A percentile compares a stretch with the other conserved stretches of the same genome.
Conservation (phyloP, 92 coral and sea anemone species). For the Porites rus region DNA sequence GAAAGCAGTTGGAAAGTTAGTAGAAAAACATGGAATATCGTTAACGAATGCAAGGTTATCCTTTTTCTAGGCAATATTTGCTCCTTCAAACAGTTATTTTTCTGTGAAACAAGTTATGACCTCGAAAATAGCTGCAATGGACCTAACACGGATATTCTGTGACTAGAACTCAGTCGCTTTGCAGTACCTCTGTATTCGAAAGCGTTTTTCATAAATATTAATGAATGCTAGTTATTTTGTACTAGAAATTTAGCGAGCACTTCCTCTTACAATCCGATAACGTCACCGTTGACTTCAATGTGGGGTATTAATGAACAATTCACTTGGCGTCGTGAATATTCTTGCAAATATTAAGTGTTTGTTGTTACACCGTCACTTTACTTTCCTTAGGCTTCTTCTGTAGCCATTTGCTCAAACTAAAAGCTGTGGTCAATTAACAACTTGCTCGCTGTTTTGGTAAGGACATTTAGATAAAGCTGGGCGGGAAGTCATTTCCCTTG, state of each 20-base stretch:
- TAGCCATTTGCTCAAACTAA: neutral
- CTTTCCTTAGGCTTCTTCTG: too few relatives aligned
- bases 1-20: too few relatives aligned
- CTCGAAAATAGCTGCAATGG: too few relatives aligned
- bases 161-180: too few relatives aligned
- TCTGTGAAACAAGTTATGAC: neutral
- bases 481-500: neutral
- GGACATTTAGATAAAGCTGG: neutral
- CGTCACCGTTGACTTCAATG: neutral
- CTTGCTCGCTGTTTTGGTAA: constrained; percentile 21
- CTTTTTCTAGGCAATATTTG: too few relatives aligned
- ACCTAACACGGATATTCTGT: too few relatives aligned
- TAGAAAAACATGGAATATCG: too few relatives aligned
- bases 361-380: neutral
- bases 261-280: constrained; percentile 9
- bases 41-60: too few relatives aligned
- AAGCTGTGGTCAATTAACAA: neutral
- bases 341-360: neutral
- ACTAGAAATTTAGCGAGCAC: neutral
- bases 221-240: constrained; percentile 15
- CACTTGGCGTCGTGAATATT: neutral
- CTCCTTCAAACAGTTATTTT: neutral
- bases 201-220: constrained; percentile 9
- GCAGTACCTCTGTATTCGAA: too few relatives aligned
- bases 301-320: neutral